Evolutionary conservation across 30 jellyfish, hydroid and myxozoan genomes (phyloP).

Genomic region (Rhopilema esculentum): DNA sequence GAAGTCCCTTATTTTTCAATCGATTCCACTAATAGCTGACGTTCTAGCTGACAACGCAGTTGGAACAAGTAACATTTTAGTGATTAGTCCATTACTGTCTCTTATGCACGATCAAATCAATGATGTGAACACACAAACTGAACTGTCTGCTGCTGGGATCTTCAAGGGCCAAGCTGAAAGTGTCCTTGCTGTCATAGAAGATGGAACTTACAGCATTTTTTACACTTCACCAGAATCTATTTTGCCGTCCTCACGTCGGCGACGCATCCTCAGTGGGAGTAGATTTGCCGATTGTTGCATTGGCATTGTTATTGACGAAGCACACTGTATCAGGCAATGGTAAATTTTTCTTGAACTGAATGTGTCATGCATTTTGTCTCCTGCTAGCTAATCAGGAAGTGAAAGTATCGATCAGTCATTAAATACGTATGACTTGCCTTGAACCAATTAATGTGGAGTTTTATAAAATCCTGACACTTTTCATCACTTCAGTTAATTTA

Average conservation of each 20-base stretch:
- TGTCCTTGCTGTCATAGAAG: not conserved
- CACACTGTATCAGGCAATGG: conserved; percentile 39
- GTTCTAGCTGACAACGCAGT: not conserved
- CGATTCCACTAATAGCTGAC: conserved; percentile 37
- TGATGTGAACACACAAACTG: conserved; percentile 3
- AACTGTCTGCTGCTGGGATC: conserved; percentile 30
- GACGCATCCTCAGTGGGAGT: conserved; percentile 25
- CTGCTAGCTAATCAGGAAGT: too few species aligned
- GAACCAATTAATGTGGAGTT: too few species aligned
- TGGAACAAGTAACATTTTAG: conserved; percentile 2
- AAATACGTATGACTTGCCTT: conserved; percentile 2
- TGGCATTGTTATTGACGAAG: conserved; percentile 30
- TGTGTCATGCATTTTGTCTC: too few species aligned
- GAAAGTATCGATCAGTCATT: too few species aligned
- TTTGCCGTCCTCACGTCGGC: conserved; percentile 23
- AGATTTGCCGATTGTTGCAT: conserved; percentile 21
- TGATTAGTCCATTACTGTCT: not conserved
- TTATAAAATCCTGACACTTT: too few species aligned
- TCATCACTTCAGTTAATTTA: too few species aligned
- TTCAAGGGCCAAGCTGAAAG: conserved; percentile 10
- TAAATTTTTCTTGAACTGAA: too few species aligned
- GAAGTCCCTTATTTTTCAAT: conserved; percentile 36
- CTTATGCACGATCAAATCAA: conserved; percentile 11
- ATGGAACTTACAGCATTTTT: not conserved
- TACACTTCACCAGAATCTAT: conserved; percentile 34